A percentile compares a stretch with the other conserved stretches of the same genome.
Conservation (phyloP, 2,797 vertebrate species). For the Ceryle rudis region DNA sequence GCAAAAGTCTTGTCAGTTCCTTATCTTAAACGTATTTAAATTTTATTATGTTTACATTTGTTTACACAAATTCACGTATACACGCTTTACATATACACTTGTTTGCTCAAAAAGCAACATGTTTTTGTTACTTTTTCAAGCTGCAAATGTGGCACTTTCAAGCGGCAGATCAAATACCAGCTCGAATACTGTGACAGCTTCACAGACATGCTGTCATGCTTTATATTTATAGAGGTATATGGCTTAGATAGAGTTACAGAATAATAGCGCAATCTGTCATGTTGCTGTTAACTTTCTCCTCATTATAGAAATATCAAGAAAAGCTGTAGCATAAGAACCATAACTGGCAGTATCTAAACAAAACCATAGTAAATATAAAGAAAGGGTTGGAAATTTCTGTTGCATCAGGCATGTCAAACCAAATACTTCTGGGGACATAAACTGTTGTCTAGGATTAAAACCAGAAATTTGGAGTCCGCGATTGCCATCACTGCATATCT, state of each 20-base stretch:
- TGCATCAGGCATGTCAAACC: too few relatives aligned
- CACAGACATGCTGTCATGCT: not conserved
- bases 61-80: not conserved
- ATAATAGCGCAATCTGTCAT: not conserved
- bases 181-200: not conserved
- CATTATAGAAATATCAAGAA: not conserved
- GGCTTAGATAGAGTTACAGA: not conserved
- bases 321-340: not conserved
- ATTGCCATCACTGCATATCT: too few relatives aligned
- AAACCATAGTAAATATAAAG: too few relatives aligned
- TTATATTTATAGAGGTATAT: not conserved
- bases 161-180: not conserved
- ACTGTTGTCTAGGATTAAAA: too few relatives aligned
- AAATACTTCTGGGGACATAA: too few relatives aligned
- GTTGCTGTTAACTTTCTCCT: not conserved
- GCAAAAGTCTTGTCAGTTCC: not conserved
- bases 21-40: not conserved
- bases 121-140: not conserved
- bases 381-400: too few relatives aligned
- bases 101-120: not conserved
- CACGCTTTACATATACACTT: not conserved
- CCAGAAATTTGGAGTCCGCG: too few relatives aligned
- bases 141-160: not conserved
- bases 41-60: not conserved
- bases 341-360: not conserved